Evolutionary conservation across 2,888 invertebrate genomes (phyloP).

Genomic region (Clanis bilineata): DNA sequence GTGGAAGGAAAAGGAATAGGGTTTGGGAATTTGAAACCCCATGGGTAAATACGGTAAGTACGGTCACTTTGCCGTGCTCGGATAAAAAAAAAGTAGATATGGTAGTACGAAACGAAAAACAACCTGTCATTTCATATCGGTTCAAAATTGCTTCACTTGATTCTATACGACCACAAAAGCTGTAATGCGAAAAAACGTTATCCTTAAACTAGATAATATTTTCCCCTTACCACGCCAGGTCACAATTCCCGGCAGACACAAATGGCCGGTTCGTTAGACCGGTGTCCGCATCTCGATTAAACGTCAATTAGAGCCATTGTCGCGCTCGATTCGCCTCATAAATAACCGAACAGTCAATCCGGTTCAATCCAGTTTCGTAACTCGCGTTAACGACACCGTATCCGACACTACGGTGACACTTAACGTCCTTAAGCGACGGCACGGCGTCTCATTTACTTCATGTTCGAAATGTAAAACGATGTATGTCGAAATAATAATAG

Average conservation of each 20-base stretch:
- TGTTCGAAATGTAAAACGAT: slow-evolving; percentile 18
- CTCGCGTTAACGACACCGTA: slow-evolving; percentile 46
- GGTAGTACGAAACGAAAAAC: too few relatives aligned
- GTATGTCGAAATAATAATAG: slow-evolving; percentile 16
- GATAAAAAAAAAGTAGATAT: too few relatives aligned
- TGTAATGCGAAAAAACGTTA: background rate
- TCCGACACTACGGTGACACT: slow-evolving; percentile 40
- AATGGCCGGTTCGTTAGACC: slow-evolving; percentile 57
- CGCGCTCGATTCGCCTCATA: slow-evolving; percentile 56
- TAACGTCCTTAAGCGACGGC: slow-evolving; percentile 25
- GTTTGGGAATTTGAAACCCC: too few relatives aligned
- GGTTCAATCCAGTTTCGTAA: slow-evolving; percentile 44
- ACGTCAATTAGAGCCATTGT: slow-evolving; percentile 76
- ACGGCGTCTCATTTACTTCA: slow-evolving; percentile 40
- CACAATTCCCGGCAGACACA: slow-evolving; percentile 27
- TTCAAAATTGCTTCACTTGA: background rate
- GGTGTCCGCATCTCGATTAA: slow-evolving; percentile 59
- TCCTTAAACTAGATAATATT: slow-evolving; percentile 6
- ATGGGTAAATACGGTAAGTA: too few relatives aligned
- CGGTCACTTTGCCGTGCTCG: too few relatives aligned
- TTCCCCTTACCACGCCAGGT: background rate
- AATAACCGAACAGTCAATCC: slow-evolving; percentile 59
- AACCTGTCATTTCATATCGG: too few relatives aligned
- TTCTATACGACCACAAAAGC: background rate
- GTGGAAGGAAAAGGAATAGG: too few relatives aligned